Percentiles rank a stretch among this genome's conserved stretches.
Conservation (phyloP, 2,888 invertebrate genomes). For the Chirona hameri region DNA sequence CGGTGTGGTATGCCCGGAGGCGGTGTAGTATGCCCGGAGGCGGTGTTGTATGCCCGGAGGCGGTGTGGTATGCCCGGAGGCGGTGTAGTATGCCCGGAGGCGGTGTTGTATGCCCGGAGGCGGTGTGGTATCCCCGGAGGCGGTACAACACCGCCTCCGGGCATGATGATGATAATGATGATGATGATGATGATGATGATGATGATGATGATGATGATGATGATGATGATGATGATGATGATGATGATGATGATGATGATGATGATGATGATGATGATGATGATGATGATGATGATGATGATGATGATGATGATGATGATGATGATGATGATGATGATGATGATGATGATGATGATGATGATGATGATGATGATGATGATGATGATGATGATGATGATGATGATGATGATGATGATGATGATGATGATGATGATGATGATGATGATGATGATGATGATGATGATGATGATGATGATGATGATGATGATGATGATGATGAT, state of each 20-base stretch:
- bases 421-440: slow-evolving; percentile 22
- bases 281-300: slow-evolving; percentile 22
- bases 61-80: too few species aligned
- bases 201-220: slow-evolving; percentile 22
- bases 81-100: too few species aligned
- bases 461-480: neutral
- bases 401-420: slow-evolving; percentile 22
- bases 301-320: slow-evolving; percentile 22
- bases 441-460: neutral
- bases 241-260: slow-evolving; percentile 22
- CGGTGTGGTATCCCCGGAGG: too few species aligned
- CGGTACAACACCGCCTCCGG: too few species aligned
- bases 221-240: slow-evolving; percentile 22
- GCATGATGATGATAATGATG: slow-evolving; percentile 7
- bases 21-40: too few species aligned
- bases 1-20: too few species aligned
- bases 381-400: slow-evolving; percentile 22
- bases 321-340: slow-evolving; percentile 22
- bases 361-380: slow-evolving; percentile 22
- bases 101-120: too few species aligned
- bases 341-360: slow-evolving; percentile 22
- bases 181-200: slow-evolving; percentile 22
- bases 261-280: slow-evolving; percentile 22
- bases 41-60: too few species aligned
- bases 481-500: neutral